Evolutionary conservation across 2,888 invertebrate species (phyloP).

Genomic region (Tenthredo distinguenda): DNA sequence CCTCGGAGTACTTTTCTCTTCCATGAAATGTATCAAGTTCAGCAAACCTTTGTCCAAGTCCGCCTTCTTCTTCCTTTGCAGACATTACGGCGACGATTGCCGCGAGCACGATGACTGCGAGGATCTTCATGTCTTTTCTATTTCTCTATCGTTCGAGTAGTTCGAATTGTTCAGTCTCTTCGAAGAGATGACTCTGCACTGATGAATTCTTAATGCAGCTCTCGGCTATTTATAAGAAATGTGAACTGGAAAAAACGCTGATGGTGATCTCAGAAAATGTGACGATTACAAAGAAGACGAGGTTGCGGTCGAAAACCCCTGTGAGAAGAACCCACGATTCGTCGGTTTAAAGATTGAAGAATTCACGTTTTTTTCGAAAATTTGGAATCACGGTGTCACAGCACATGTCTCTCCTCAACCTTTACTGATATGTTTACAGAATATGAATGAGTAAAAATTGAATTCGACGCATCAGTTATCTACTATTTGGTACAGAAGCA

Average conservation of each 20-base stretch:
- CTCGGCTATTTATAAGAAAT: not conserved
- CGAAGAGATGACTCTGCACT: not conserved
- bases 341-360: not conserved
- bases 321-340: not conserved
- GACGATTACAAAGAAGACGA: not conserved
- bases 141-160: not conserved
- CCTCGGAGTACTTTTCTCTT: not conserved
- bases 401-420: not conserved
- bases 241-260: not conserved
- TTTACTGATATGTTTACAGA: not conserved
- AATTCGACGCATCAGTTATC: not conserved
- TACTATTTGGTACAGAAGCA: not conserved
- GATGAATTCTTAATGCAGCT: not conserved
- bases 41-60: not conserved
- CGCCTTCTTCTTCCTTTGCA: not conserved
- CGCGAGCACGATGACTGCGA: not conserved
- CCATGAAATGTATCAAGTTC: not conserved
- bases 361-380: not conserved
- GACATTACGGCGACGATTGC: not conserved
- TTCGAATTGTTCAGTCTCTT: not conserved
- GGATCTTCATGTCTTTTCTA: not conserved
- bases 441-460: not conserved
- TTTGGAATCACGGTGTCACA: not conserved
- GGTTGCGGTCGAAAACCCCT: not conserved
- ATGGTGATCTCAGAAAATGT: not conserved